Percentiles rank a stretch among this genome's conserved stretches.
Conservation (phyloP, 2,888 invertebrate genomes). For the Pandemis corylana region DNA sequence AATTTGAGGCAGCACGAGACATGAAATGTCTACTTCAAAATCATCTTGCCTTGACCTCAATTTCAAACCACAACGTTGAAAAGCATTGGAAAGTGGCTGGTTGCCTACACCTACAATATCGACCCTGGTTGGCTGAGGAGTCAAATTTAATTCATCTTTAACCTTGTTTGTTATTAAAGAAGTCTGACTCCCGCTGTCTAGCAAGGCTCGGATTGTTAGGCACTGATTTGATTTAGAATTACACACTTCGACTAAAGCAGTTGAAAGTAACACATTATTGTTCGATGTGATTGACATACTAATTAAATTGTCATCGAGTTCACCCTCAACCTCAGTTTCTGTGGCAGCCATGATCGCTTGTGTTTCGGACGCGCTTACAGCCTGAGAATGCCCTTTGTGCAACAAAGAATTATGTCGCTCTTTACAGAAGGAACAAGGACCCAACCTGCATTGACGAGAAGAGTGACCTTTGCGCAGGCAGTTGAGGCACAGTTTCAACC, state of each 20-base stretch:
- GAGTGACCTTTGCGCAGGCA: constrained; percentile 17
- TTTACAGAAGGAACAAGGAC: constrained; percentile 17
- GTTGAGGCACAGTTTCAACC: constrained; percentile 32
- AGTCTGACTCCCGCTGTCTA: no score
- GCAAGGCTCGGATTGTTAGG: no score
- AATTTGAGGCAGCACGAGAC: constrained; percentile 25
- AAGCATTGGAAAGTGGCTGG: constrained; percentile 6
- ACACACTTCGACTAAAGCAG: no score
- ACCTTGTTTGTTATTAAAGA: constrained; percentile 15
- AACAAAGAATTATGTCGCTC: constrained; percentile 27
- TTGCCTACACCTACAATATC: constrained; percentile 37
- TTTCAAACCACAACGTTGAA: background rate
- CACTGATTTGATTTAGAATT: no score
- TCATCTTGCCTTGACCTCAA: background rate
- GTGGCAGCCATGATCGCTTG: background rate
- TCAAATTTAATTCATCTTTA: constrained; percentile 18
- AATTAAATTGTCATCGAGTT: background rate
- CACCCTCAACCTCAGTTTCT: no score
- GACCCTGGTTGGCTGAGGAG: constrained; percentile 15
- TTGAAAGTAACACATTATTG: no score
- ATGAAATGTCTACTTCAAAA: background rate
- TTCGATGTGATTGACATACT: constrained; percentile 8
- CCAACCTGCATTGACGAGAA: constrained; percentile 16
- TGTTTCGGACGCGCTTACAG: background rate
- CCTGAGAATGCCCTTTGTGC: constrained; percentile 2